Base-by-base conservation (phyloP, 2,888 invertebrate species). In the Polydesmus complanatus region DNA sequence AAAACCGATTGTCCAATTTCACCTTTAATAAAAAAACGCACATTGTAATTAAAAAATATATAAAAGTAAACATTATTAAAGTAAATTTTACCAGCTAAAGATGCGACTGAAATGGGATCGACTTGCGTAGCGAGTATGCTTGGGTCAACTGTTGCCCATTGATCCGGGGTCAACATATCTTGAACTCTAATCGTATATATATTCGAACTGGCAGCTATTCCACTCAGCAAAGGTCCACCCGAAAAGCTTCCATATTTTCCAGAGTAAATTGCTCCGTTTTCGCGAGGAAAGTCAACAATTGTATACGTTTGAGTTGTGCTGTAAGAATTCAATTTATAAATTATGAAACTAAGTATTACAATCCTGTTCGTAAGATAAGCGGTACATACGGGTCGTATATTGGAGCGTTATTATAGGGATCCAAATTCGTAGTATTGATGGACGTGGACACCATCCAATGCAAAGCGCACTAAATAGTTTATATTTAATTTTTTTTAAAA, bases 391-490 rank as follows among this genome's bases (percentile, higher is more conserved):
- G 22, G 23, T 23, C 23, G 5, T 19, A 51, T 14, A 8, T 51
- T n/a, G 51, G 51, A 51, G 5, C 51, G n/a, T 11, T 47, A 47
- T 18, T 47, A n/a, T 37, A 51, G n/a, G 5, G n/a, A 51, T n/a
- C 51, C 8, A 51, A 51, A 51, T 8, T 19, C 5, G 8, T 21
- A 11, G 51, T 21, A 19, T 57, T 57, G 48, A 57, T 22, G 3
- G 48, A 14, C n/a, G 57, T 22, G 18, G 57, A 57, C 25, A 57
- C 18, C 57, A 57, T 57, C 2, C 21, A 57, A 49, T 57, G 57
- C 49, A 57, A 48, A n/a, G 57, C 21, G n/a, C 57, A 57, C 57
- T 57, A 57, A 23, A 57, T n/a, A n/a, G n/a, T n/a, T 21, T 23
- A 19, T 48, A 49, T 37, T 8, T 37, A 8, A 37, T 37, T 37